Evolutionary conservation across 2,797 vertebrate species (phyloP), one percentile per base, ranked within the genome.

Genomic region (Onychomys torridus): DNA sequence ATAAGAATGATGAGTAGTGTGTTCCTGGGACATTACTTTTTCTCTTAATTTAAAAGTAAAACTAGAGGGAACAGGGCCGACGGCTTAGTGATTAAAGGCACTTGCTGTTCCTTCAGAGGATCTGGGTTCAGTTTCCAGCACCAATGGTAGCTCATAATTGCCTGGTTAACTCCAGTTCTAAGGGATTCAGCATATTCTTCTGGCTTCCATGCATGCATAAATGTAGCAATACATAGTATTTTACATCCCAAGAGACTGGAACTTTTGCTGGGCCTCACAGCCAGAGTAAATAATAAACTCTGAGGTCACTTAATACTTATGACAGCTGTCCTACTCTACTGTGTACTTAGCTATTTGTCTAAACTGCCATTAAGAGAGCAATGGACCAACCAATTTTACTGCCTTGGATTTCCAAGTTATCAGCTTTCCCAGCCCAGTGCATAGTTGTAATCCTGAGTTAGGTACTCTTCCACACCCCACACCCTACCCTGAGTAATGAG

Each of bases 21-120:
- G 73, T n/a, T 85, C 92, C 65, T 49, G n/a, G 49, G 49, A 63
- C 40, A 77, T 73, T 88, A 61, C 75, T 82, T 78, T 83, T 37
- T 29, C 23, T 49, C 21, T 55, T 93, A 67, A 87, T 71, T 93
- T 93, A 71, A 90, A 94, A 92, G 49, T 94, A 59, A 79, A 91
- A 71, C 19, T 23, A n/a, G 61, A 29, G 78, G 34, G 12, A 6
- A 52, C 21, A 37, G 34, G 65, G 52, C 4, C 19, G 2, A n/a
- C n/a, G 6, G 43, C 32, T 25, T 85, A 49, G 21, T 25, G 43
- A 67, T n/a, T 23, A 25, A 65, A 67, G 32, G 21, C 0, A 9
- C 13, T 27, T 40, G 27, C 49, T 79, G 65, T 17, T 37, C 46
- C 14, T 69, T 37, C 65, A 71, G 65, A 37, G 34, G n/a, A 17